Conservation (phyloP, 2,797 vertebrate genomes). For the Anas bahamensis region DNA sequence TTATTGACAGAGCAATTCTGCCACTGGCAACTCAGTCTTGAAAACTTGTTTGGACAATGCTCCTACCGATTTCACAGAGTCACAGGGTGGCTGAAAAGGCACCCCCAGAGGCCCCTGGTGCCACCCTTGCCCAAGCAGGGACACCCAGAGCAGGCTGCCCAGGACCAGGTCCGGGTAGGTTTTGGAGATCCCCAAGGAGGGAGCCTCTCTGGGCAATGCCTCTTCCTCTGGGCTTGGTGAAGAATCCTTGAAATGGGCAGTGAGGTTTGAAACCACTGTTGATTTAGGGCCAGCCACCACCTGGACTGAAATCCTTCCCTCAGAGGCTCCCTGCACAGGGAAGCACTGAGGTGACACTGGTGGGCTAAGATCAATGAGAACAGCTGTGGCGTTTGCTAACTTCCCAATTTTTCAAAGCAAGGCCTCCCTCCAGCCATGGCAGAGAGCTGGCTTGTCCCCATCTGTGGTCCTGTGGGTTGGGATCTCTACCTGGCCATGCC, state of each 20-base stretch:
- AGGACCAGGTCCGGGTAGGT: neutral
- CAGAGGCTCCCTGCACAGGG: neutral
- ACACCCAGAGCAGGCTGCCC: neutral
- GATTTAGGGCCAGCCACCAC: neutral
- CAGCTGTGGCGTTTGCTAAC: neutral
- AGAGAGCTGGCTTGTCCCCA: neutral
- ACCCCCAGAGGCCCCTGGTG: neutral
- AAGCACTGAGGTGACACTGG: fast-evolving
- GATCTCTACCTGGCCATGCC: neutral
- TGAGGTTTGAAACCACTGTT: neutral
- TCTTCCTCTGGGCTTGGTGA: neutral
- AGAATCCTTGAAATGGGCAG: neutral
- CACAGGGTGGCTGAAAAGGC: neutral
- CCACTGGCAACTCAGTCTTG: neutral
- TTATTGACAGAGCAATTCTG: neutral
- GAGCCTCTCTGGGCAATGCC: neutral
- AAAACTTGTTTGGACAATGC: neutral
- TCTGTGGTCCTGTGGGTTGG: neutral
- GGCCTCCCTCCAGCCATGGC: neutral
- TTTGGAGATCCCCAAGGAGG: neutral
- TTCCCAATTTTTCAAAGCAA: neutral
- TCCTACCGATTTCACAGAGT: neutral
- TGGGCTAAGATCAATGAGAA: neutral
- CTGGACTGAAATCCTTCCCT: neutral
- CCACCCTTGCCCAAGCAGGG: neutral